These are phyloP conservation scores for Chionoecetes opilio DNA, from an alignment of 1,140 invertebrate genomes.

Conservation along the genomic window DNA sequence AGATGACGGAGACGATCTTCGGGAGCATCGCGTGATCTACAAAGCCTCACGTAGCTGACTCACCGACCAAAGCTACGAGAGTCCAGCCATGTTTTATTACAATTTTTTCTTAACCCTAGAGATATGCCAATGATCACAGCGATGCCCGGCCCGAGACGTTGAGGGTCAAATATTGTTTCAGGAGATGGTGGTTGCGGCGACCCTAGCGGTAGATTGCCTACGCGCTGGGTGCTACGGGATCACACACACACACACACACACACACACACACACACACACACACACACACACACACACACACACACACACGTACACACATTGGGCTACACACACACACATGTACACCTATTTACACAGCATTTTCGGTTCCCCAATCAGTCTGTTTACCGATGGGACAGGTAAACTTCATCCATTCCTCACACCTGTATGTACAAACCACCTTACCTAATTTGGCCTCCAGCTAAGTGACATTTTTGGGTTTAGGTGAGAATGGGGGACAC, in stretches of 20 bases:
- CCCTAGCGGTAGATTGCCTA: conserved; percentile 63
- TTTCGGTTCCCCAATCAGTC: background rate
- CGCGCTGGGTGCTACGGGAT: conserved; percentile 49
- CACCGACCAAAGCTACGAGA: too few species aligned
- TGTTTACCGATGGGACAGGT: background rate
- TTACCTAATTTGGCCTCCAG: conserved; percentile 74
- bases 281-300: background rate
- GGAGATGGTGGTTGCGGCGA: conserved; percentile 7
- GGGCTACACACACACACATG: background rate
- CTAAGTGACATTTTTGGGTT: conserved; percentile 13
- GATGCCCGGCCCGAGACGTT: too few species aligned
- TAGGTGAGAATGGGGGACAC: background rate
- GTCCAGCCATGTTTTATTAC: too few species aligned
- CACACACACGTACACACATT: background rate
- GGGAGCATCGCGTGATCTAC: too few species aligned
- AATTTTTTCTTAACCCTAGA: too few species aligned
- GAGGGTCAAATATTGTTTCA: background rate
- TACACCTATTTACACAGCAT: background rate
- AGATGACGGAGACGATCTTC: too few species aligned
- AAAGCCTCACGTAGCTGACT: too few species aligned
- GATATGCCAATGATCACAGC: too few species aligned
- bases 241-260: background rate
- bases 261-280: background rate
- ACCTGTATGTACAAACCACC: conserved; percentile 21
- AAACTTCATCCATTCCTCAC: too few species aligned